Evolutionary conservation across 1,140 invertebrate species (phyloP), one percentile per base, ranked within the genome.

Genomic region (Hycleus phaleratus): DNA sequence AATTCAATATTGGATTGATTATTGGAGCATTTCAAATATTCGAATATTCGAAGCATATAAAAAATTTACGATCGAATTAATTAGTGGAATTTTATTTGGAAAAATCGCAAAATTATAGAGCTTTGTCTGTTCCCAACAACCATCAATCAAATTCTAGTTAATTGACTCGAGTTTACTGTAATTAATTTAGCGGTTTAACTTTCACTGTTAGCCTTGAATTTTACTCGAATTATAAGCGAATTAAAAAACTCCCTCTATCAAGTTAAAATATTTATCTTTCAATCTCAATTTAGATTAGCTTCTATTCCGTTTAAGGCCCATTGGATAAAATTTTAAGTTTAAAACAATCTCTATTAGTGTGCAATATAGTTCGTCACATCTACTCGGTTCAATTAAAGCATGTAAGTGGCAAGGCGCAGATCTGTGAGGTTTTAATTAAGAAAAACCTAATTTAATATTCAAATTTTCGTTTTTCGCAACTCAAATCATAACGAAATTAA

Each of bases 61-160:
- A 5, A 32, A 18, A 2, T 18, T 18, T 18, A 18, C 18, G 18
- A 18, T 18, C 18, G 18, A 18, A 18, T 18, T 18, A 18, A 18
- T 18, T 18, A 18, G 18, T 1, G 18, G 2, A 2, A 18, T 18
- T 18, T 18, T 18, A 18, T 18, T 18, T 18, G 18, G 2, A 18
- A 1, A 18, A 18, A 1, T 18, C 18, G 18, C 18, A 18, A 18
- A 18, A 18, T 18, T 18, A 18, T 18, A 18, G 18, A 18, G 18
- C 18, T 32, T 32, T 32, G 4, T 32, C 7, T 32, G 32, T 32
- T 32, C 4, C 32, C 32, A 32, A 32, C 43, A 40, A 45, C 26
- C 51, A 53, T 53, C 51, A 53, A 53, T 53, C 51, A 53, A 53
- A 45, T 42, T 45, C 51, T 25, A 4, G 25, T 11, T 53, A 53